Evolutionary conservation across 1,140 invertebrate genomes (phyloP).

Genomic region (Teleopsis dalmanni): DNA sequence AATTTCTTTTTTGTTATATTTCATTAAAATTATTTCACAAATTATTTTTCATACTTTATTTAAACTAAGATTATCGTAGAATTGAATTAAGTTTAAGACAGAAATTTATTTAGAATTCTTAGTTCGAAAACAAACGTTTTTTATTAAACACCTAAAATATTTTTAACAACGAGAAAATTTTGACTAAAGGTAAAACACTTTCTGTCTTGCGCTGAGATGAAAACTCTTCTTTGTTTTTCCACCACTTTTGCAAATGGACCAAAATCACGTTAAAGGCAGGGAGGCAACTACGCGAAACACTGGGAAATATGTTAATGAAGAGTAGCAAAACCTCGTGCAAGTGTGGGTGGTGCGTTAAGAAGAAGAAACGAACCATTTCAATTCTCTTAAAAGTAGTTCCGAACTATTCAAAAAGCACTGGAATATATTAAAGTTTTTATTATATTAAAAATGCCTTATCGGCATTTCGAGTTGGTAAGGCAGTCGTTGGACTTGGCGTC

Average conservation of each 20-base stretch:
- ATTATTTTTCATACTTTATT: background rate
- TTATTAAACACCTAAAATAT: background rate
- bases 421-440: background rate
- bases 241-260: conserved; percentile 5
- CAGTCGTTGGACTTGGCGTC: no score
- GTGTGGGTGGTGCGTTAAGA: no score
- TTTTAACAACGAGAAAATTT: background rate
- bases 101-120: background rate
- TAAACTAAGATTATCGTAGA: background rate
- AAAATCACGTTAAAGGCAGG: background rate
- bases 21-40: background rate
- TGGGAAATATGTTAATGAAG: background rate
- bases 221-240: conserved; percentile 8
- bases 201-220: conserved; percentile 3
- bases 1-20: background rate
- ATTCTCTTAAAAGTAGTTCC: no score
- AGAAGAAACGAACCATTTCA: no score
- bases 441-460: background rate
- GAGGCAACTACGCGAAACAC: background rate
- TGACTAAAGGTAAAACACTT: conserved; percentile 6
- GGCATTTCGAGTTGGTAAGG: no score
- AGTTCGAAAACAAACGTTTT: background rate
- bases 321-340: background rate
- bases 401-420: background rate
- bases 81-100: background rate